Percentiles rank a stretch among this genome's conserved stretches.
Conservation (phyloP, 2,888 invertebrate genomes). For the Cryptus viduatorius region DNA sequence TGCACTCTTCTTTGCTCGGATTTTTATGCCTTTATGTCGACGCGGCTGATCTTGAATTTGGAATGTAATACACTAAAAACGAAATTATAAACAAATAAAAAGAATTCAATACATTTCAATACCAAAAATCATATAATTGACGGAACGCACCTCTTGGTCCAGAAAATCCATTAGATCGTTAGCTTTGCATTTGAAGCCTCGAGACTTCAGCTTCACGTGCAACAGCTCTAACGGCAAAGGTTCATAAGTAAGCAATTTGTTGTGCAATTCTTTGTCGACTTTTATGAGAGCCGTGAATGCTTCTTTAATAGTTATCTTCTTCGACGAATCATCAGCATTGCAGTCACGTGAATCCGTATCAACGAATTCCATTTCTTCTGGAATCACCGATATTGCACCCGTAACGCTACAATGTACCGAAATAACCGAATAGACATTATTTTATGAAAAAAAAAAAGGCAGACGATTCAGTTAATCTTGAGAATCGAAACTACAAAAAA, state of each 20-base stretch:
- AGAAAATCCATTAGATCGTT: conserved; percentile 85
- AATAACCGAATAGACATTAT: not conserved
- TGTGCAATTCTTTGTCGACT: conserved; percentile 82
- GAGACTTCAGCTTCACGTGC: conserved; percentile 82
- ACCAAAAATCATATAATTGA: not conserved
- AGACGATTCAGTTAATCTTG: not conserved
- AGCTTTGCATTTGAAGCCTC: conserved; percentile 84
- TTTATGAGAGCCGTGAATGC: conserved; percentile 77
- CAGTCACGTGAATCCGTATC: conserved; percentile 63
- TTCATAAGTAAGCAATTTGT: conserved; percentile 85
- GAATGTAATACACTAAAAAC: conserved; percentile 77
- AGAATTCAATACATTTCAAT: not conserved
- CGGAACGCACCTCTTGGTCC: conserved; percentile 85
- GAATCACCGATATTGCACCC: conserved; percentile 54
- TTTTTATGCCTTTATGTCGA: conserved; percentile 25
- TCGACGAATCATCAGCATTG: conserved; percentile 54
- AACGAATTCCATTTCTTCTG: conserved; percentile 74
- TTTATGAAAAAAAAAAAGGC: not conserved
- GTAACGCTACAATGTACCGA: conserved; percentile 48
- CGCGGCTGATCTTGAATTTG: conserved; percentile 42
- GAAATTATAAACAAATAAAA: not conserved
- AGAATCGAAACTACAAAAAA: not conserved
- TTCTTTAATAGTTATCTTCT: conserved; percentile 69
- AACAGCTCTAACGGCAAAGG: conserved; percentile 85
- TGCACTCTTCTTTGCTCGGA: conserved; percentile 28